Percentiles rank a stretch among this genome's conserved stretches.
These are phyloP conservation scores for Electrona antarctica DNA, from an alignment of 2,113 vertebrate genomes.

Conservation along the genomic window DNA sequence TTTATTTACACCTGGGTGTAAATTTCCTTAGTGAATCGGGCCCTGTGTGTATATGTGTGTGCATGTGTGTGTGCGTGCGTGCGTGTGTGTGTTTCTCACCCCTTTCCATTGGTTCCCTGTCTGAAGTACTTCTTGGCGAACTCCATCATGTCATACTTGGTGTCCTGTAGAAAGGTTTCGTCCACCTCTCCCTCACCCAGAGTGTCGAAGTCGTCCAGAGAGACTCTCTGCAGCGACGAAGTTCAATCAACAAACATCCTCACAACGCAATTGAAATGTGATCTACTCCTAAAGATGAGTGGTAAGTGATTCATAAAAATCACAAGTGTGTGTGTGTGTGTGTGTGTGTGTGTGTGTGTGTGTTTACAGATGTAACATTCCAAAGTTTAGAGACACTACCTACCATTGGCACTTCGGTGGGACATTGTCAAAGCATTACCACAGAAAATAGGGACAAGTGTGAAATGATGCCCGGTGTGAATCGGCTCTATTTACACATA, in stretches of 20 bases:
- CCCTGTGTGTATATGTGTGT: background rate
- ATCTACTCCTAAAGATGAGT: background rate
- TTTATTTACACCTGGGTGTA: no score
- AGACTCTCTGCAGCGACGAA: conserved; percentile 67
- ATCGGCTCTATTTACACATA: no score
- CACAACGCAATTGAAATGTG: background rate
- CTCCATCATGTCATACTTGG: conserved; percentile 84
- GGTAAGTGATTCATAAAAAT: no score
- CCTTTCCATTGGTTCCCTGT: conserved; percentile 66
- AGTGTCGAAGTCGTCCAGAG: conserved; percentile 56
- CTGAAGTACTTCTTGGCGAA: conserved; percentile 94
- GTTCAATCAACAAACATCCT: background rate
- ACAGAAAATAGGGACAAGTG: no score
- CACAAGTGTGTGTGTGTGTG: no score
- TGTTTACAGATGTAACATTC: no score
- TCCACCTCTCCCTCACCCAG: conserved; percentile 35
- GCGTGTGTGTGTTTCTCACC: conserved; percentile 73
- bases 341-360: background rate
- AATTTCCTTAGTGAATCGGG: background rate
- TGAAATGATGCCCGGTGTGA: no score
- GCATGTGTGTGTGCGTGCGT: background rate
- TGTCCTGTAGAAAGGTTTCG: conserved; percentile 62
- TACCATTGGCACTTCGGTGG: no score
- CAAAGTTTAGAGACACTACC: no score
- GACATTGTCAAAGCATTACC: no score